Base-by-base conservation (phyloP, 1,140 invertebrate genomes). In the Lordiphosa collinella region DNA sequence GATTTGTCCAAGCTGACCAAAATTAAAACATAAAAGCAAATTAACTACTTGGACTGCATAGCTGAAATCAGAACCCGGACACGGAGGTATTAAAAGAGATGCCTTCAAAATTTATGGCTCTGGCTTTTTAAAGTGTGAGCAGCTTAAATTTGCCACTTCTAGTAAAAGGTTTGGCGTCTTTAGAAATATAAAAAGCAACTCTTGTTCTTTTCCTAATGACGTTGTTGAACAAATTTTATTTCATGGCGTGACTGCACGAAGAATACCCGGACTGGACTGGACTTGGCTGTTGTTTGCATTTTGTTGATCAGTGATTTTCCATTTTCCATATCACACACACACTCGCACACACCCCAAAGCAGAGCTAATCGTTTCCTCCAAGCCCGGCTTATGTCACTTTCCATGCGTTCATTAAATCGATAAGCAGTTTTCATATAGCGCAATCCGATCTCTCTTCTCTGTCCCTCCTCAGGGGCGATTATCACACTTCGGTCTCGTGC, bases 401-500 rank as follows among this genome's bases (percentile, higher is more conserved):
- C 40, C 29, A 64, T 64, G 59, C 60, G 54, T 52, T 38, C 32
- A 59, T 37, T 22, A 66, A 66, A 40, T 49, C 31, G 54, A 40
- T 66, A 66, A 66, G 58, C 63, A 67, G 63, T 43, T 8, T 36
- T 34, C 16, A n/a, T 22, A 43, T 43, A 11, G 40, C 22, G 22
- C 22, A 25, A 25, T 25, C 22, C 22, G 40, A 18, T 22, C 18
- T 48, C 46, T 7, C n/a, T 25, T 35, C 9, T 11, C 31, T 38
- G 14, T 41, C 8, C 32, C 11, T 25, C 18, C 22, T 25, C 22
- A 18, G 18, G 22, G 14, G 38, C 47, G 64, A 75, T 75, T 73
- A 75, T 69, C 75, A 61, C 49, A 35, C 46, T 58, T 37, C 36
- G 66, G 74, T 79, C 75, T 80, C 69, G 75, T 74, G 75, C 41